Evolutionary conservation across 1,140 invertebrate species (phyloP).

Genomic region (Chymomyza costata): DNA sequence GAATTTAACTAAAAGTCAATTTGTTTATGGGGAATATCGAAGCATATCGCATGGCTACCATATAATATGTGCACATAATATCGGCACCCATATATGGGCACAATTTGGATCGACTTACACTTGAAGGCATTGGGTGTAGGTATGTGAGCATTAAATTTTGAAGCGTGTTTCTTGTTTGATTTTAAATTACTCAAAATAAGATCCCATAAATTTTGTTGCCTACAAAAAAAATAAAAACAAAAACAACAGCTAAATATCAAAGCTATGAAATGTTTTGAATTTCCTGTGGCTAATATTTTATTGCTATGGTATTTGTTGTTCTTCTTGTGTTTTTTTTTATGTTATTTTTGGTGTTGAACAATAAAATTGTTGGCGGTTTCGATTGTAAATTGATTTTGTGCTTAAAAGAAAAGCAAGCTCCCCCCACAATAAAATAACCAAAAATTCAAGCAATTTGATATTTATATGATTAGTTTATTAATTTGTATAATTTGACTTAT

Average conservation of each 20-base stretch:
- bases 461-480: constrained; percentile 45
- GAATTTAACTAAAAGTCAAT: constrained; percentile 10
- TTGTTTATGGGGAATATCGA: constrained; percentile 16
- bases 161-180: too few relatives aligned
- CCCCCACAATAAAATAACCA: too few relatives aligned
- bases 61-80: not conserved
- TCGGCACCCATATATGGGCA: constrained; percentile 8
- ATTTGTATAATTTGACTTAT: constrained; percentile 38
- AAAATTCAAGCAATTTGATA: constrained; percentile 20
- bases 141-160: constrained; percentile 4
- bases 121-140: constrained; percentile 5
- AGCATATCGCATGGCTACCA: not conserved
- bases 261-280: constrained; percentile 26
- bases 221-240: too few relatives aligned
- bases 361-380: constrained; percentile 42
- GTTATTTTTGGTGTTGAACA: constrained; percentile 27
- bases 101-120: constrained; percentile 15
- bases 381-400: constrained; percentile 14
- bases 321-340: too few relatives aligned
- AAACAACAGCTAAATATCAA: not conserved
- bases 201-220: too few relatives aligned
- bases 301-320: constrained; percentile 10
- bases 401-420: too few relatives aligned
- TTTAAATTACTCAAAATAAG: too few relatives aligned
- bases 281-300: too few relatives aligned